Base-by-base conservation (phyloP, 2,797 vertebrate species). In the Acanthopagrus latus region DNA sequence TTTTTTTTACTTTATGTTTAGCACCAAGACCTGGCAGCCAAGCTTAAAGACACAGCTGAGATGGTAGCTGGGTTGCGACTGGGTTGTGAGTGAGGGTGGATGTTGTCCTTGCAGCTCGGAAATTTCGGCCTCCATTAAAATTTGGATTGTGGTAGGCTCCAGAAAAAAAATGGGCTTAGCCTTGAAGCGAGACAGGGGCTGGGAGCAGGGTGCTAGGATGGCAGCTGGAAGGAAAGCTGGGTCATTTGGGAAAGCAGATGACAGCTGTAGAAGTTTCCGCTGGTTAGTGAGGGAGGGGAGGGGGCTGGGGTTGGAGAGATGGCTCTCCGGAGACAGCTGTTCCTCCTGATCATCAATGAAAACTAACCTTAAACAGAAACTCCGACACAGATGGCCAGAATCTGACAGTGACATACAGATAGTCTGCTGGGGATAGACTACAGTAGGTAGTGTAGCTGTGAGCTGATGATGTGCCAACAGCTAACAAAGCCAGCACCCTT, bases 201-300 rank as follows among this genome's bases (percentile, higher is more conserved):
- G 87, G 75, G 88, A 89, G 88, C 74, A 78, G 71, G 77, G 78
- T 81, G 86, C 82, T 80, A 46, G 72, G 86, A 90, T 70, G 86
- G 93, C 95, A 95, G 93, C 94, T 95, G 94, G 93, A 94, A 86
- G 82, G 80, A 85, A 88, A 89, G 89, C 86, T 86, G 87, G 93
- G 91, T 95, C 93, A 94, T 94, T 90, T 93, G 91, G 93, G 89
- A 92, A 84, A 91, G 90, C 93, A 95, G 93, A 95, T 94, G 94
- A 95, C 95, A 96, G 94, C 95, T 95, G 95, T 91, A 94, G 89
- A 92, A 87, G 87, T 93, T 91, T 93, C 88, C 89, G 64, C 90
- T 93, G 91, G 92, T 93, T 93, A 89, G 90, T 91, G 86, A 90
- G 88, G 82, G 83, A 69, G 78, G 85, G 74, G 74, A 48, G 81